Conservation (phyloP, 2,113 vertebrate species). For the Suricata suricatta region DNA sequence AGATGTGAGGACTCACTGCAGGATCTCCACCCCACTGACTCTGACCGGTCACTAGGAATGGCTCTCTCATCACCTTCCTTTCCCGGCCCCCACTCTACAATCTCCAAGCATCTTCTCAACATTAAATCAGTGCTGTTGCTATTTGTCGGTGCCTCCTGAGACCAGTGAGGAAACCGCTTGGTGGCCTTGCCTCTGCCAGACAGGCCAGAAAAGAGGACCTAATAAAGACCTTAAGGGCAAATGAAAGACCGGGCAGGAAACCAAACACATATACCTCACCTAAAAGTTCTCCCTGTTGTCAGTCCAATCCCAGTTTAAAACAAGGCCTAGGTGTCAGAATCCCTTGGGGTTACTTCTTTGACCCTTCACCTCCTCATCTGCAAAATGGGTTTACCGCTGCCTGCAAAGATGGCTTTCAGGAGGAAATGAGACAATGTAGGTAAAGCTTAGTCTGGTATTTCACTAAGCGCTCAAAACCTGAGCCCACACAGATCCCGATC, state of each 20-base stretch:
- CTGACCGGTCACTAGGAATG: not conserved
- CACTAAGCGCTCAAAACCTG: not conserved
- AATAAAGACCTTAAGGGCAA: not conserved
- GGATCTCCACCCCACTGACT: not conserved
- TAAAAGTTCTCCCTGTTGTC: not conserved
- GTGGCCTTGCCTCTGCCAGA: not conserved
- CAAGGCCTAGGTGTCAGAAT: not conserved
- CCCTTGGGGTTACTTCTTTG: not conserved
- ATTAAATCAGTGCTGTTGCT: not conserved
- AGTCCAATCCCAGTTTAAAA: not conserved
- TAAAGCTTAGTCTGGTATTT: not conserved
- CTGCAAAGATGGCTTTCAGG: not conserved
- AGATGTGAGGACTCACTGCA: not conserved
- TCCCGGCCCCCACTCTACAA: not conserved
- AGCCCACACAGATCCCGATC: no score
- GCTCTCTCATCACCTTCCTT: not conserved
- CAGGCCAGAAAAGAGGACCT: not conserved
- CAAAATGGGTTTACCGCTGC: not conserved
- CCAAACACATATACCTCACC: not conserved
- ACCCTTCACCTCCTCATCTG: not conserved
- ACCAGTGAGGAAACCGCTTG: not conserved
- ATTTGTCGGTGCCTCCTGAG: not conserved
- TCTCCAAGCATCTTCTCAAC: not conserved
- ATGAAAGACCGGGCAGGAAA: not conserved
- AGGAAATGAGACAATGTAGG: rapidly evolving